Evolutionary conservation across 2,113 vertebrate genomes (phyloP).

Genomic region (Epinephelus moara): DNA sequence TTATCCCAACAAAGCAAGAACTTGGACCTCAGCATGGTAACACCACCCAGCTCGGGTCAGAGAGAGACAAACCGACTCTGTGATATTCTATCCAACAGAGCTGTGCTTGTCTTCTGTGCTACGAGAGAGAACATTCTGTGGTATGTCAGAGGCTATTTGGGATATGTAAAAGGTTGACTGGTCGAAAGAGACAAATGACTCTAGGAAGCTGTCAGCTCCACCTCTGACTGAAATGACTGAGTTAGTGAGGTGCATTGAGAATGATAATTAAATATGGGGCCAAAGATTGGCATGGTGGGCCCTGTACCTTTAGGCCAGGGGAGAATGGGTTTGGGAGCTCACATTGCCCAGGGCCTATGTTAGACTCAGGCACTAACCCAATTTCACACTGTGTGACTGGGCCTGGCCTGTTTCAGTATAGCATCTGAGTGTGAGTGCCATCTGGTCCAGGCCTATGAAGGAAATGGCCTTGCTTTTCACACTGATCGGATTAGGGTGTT

Average conservation of each 20-base stretch:
- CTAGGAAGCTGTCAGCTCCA: slow-evolving; percentile 65
- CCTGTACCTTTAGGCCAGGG: slow-evolving; percentile 78
- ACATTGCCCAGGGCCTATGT: slow-evolving; percentile 77
- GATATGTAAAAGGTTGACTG: slow-evolving; percentile 49
- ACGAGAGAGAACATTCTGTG: slow-evolving; percentile 45
- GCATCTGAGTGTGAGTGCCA: slow-evolving; percentile 80
- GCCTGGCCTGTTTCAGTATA: slow-evolving; percentile 78
- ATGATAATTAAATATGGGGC: slow-evolving; percentile 81
- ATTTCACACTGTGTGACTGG: slow-evolving; percentile 87
- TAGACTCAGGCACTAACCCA: slow-evolving; percentile 85
- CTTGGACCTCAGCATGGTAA: slow-evolving; percentile 57
- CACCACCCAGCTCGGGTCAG: slow-evolving; percentile 52
- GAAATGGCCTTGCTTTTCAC: slow-evolving; percentile 86
- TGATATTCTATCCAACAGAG: slow-evolving; percentile 66
- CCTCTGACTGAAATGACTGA: slow-evolving; percentile 65
- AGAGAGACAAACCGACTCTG: slow-evolving; percentile 38
- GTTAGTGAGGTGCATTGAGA: slow-evolving; percentile 69
- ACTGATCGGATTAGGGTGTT: slow-evolving; percentile 86
- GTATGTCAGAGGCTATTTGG: slow-evolving; percentile 52
- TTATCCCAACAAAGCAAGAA: slow-evolving; percentile 63
- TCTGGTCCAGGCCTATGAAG: slow-evolving; percentile 84
- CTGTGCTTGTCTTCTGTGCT: slow-evolving; percentile 37
- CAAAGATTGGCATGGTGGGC: slow-evolving; percentile 72
- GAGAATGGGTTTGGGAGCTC: slow-evolving; percentile 74
- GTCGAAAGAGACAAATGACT: slow-evolving; percentile 54